phyloP scores from a whole-genome alignment of 2,888 invertebrate genomes.

The Heteromyza rotundicornis region DNA sequence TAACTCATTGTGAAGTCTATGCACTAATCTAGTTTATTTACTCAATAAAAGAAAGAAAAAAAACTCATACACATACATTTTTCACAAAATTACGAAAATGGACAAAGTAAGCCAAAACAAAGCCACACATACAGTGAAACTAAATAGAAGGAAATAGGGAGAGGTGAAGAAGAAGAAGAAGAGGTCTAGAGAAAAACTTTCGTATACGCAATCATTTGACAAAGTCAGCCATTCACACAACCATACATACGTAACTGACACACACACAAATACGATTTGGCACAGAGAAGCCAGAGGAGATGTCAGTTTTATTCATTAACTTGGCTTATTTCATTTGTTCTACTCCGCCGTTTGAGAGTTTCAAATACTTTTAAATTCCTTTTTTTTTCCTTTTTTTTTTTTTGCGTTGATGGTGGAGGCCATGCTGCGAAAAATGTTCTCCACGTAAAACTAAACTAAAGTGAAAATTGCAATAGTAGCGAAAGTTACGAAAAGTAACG shows the following conservation, averaged over 20 bases:
- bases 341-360: conserved; percentile 10
- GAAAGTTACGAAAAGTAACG: background rate
- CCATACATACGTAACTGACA: too few relatives aligned
- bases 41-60: too few relatives aligned
- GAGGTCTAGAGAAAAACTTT: background rate
- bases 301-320: conserved; percentile 34
- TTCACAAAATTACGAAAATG: too few relatives aligned
- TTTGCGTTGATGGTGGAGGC: background rate
- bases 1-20: too few relatives aligned
- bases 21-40: too few relatives aligned
- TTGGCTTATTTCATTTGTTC: conserved; percentile 31
- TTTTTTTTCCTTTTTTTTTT: background rate
- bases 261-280: too few relatives aligned
- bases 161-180: too few relatives aligned
- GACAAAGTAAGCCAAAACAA: background rate
- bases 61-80: too few relatives aligned
- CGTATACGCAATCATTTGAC: background rate
- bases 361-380: conserved; percentile 14
- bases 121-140: background rate
- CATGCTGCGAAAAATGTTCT: too few relatives aligned
- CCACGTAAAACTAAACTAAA: background rate
- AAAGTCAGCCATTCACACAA: background rate
- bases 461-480: conserved; percentile 10
- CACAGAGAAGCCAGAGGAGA: background rate
- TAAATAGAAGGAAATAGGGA: too few relatives aligned